phyloP scores from a whole-genome alignment of 2,888 invertebrate genomes.

The Amiota communis region DNA sequence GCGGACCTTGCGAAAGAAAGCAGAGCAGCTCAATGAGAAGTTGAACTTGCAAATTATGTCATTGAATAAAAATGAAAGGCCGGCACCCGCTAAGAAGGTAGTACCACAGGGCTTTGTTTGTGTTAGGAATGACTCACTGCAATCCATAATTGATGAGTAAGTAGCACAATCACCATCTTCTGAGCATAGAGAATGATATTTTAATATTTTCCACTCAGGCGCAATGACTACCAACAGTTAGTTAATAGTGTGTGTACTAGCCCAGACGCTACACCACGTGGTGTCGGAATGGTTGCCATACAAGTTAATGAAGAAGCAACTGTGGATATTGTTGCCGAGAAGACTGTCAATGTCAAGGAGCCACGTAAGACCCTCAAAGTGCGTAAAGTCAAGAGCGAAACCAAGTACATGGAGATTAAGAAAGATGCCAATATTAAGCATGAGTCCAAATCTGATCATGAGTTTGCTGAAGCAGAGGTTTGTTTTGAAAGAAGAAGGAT shows the following conservation, averaged over 20 bases:
- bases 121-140: constrained; percentile 59
- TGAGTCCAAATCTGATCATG: constrained; percentile 70
- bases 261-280: constrained; percentile 53
- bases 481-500: constrained; percentile 40
- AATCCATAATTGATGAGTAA: constrained; percentile 65
- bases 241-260: constrained; percentile 54
- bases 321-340: background rate
- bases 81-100: constrained; percentile 37
- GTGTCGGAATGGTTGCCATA: constrained; percentile 50
- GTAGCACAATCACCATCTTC: constrained; percentile 15
- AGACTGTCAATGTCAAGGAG: constrained; percentile 18
- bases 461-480: constrained; percentile 65
- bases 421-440: constrained; percentile 60
- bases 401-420: constrained; percentile 63
- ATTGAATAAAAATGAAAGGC: constrained; percentile 51
- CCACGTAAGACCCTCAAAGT: constrained; percentile 59
- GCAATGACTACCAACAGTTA: constrained; percentile 51
- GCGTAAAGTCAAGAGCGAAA: constrained; percentile 71
- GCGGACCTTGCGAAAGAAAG: constrained; percentile 77
- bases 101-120: constrained; percentile 61
- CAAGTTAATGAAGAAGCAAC: constrained; percentile 46
- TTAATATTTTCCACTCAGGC: constrained; percentile 15
- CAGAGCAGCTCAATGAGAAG: constrained; percentile 78
- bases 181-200: constrained; percentile 11
- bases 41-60: constrained; percentile 78